Percentiles rank a stretch among this genome's conserved stretches.
These are phyloP conservation scores for Slavum lentiscoides DNA, from an alignment of 2,888 invertebrate species.

Conservation along the genomic window DNA sequence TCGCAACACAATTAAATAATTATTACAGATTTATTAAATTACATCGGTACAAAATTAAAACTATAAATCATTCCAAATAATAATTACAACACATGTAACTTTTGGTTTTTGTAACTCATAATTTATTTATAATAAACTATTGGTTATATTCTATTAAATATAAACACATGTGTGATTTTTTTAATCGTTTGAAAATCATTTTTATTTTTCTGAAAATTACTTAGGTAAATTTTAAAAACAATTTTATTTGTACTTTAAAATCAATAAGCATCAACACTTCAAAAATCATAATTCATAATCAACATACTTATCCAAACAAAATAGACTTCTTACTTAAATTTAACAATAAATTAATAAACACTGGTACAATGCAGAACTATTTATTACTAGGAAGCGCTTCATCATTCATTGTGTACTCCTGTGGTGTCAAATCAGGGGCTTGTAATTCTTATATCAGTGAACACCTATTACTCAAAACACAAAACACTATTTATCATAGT, in stretches of 20 bases:
- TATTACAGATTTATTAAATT: not conserved
- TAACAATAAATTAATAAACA: slow-evolving; percentile 23
- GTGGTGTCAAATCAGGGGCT: slow-evolving; percentile 26
- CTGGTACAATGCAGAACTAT: not conserved
- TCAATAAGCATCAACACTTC: not conserved
- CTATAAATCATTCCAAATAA: not conserved
- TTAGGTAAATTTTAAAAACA: no score
- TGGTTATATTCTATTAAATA: no score
- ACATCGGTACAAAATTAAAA: not conserved
- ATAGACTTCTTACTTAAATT: slow-evolving; percentile 14
- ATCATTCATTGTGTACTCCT: slow-evolving; percentile 20
- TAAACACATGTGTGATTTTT: no score
- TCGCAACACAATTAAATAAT: not conserved
- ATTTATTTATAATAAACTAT: no score
- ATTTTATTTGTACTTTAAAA: not conserved
- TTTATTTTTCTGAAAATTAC: no score
- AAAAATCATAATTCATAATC: slow-evolving; percentile 14
- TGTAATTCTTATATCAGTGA: slow-evolving; percentile 9
- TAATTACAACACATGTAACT: not conserved
- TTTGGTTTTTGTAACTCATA: no score
- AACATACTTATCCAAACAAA: not conserved
- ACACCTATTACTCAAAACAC: slow-evolving; percentile 9
- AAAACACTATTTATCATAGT: slow-evolving; percentile 23
- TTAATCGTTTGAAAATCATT: no score
- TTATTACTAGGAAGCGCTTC: slow-evolving; percentile 16